These are phyloP conservation scores for Osmoderma eremita DNA, from an alignment of 2,888 invertebrate genomes.

Conservation along the genomic window DNA sequence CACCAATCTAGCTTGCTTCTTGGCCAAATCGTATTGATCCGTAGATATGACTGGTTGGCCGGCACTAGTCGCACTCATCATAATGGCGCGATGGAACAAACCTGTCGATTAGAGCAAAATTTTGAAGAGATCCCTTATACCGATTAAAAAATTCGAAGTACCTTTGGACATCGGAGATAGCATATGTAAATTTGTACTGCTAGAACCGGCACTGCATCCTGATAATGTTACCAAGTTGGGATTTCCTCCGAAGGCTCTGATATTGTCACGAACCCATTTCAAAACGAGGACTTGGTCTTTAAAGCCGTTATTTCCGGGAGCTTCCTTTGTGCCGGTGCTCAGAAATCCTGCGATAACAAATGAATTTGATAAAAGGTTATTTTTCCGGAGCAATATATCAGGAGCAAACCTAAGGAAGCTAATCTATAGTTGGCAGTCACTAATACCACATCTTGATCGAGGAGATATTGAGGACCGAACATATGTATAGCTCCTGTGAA, in stretches of 20 bases:
- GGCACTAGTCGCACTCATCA: constrained; percentile 73
- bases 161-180: constrained; percentile 75
- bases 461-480: constrained; percentile 70
- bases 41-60: constrained; percentile 67
- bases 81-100: constrained; percentile 69
- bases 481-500: constrained; percentile 69
- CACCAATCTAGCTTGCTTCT: constrained; percentile 70
- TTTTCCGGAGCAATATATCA: background rate
- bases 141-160: constrained; percentile 36
- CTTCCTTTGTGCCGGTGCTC: constrained; percentile 72
- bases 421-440: constrained; percentile 75
- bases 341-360: constrained; percentile 55
- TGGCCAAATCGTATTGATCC: constrained; percentile 69
- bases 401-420: constrained; percentile 64
- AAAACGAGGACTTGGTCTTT: constrained; percentile 77
- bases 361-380: background rate
- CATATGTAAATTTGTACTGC: constrained; percentile 65
- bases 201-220: constrained; percentile 68
- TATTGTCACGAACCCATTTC: constrained; percentile 74
- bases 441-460: constrained; percentile 73
- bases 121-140: background rate
- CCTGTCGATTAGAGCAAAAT: background rate
- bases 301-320: constrained; percentile 76
- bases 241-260: constrained; percentile 75
- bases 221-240: constrained; percentile 71